These are phyloP conservation scores for Phodopus roborovskii DNA, from an alignment of 2,113 vertebrate species.

Conservation along the genomic window DNA sequence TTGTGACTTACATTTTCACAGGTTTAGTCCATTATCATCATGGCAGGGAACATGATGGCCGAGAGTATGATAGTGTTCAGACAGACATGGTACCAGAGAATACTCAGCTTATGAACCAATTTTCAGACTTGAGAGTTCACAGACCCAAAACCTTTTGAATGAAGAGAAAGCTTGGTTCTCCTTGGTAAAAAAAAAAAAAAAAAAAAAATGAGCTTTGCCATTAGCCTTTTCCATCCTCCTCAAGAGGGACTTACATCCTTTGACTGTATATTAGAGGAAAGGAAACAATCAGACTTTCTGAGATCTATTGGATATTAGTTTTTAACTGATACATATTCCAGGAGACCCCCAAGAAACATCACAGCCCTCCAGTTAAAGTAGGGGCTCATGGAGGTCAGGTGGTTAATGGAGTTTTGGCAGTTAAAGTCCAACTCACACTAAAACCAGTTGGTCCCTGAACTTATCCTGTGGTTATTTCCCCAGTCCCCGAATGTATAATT, in stretches of 20 bases:
- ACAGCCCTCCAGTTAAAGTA: not conserved
- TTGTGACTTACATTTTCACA: too few species aligned
- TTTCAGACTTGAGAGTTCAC: not conserved
- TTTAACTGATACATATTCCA: not conserved
- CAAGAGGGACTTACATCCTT: not conserved
- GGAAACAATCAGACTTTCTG: not conserved
- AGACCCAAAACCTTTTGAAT: not conserved
- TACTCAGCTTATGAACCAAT: not conserved
- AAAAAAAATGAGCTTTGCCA: not conserved
- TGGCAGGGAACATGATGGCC: too few species aligned
- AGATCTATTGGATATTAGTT: not conserved
- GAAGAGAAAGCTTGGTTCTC: not conserved
- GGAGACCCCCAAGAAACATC: not conserved
- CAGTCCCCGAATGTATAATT: not conserved
- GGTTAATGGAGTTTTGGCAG: not conserved
- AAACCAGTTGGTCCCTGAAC: not conserved
- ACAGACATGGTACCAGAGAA: too few species aligned
- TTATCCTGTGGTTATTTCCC: not conserved
- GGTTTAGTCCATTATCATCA: too few species aligned
- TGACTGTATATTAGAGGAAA: not conserved
- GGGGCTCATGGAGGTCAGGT: not conserved
- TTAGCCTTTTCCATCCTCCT: not conserved
- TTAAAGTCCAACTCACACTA: not conserved
- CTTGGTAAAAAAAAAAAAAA: not conserved
- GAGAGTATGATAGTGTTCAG: too few species aligned